Conservation (phyloP, 2,888 invertebrate genomes). For the Agrotis exclamationis region DNA sequence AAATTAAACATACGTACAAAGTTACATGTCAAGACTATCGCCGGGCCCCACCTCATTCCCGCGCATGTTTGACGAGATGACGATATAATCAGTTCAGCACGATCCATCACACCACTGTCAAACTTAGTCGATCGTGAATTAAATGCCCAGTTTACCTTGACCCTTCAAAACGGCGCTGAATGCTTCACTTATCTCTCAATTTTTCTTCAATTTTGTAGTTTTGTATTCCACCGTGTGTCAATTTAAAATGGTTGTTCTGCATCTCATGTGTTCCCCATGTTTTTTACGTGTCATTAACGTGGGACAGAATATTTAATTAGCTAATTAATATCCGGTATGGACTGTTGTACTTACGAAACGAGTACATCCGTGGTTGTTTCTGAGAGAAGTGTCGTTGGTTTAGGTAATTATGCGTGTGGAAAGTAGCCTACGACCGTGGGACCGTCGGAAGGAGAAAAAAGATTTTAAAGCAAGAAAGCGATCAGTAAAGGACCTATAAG, state of each 20-base stretch:
- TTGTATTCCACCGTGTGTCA: neutral
- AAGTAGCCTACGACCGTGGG: conserved; percentile 25
- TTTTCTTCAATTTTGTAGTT: too few relatives aligned
- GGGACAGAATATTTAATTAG: conserved; percentile 74
- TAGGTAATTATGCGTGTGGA: conserved; percentile 33
- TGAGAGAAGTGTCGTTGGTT: conserved; percentile 26
- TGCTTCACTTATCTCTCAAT: too few relatives aligned
- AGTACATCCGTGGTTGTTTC: conserved; percentile 50
- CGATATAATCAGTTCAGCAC: conserved; percentile 75
- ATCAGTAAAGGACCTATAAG: too few relatives aligned
- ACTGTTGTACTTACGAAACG: conserved; percentile 48
- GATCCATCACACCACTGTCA: conserved; percentile 82
- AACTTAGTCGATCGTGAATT: conserved; percentile 71
- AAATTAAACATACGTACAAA: conserved; percentile 18
- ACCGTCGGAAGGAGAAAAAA: neutral
- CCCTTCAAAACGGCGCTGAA: conserved; percentile 10
- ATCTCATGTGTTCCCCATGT: conserved; percentile 65
- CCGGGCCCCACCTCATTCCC: conserved; percentile 40
- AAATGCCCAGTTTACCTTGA: conserved; percentile 54
- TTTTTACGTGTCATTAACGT: conserved; percentile 72
- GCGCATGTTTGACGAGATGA: conserved; percentile 63
- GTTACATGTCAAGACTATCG: conserved; percentile 8
- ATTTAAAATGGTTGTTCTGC: conserved; percentile 22
- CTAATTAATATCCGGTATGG: conserved; percentile 68
- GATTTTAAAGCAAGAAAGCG: too few relatives aligned